Base-by-base conservation (phyloP, 2,888 invertebrate species). In the Ectropis crepuscularia region DNA sequence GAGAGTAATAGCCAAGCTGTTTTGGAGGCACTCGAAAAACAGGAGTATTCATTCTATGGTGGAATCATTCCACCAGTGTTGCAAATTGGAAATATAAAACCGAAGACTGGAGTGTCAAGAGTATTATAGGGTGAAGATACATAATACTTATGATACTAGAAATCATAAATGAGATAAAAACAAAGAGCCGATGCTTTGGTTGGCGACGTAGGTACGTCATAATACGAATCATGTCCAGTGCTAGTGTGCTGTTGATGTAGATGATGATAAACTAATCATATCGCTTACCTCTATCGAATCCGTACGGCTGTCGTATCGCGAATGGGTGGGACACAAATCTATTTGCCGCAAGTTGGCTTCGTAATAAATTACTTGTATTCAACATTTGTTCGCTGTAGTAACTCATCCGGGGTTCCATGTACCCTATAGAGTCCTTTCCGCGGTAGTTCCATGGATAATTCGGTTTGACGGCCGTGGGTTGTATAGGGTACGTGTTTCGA, bases 261-360 rank as follows among this genome's bases (percentile, higher is more conserved):
- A 38, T 51, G 37, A 45, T 57, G 16, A 28, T 28, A 28, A 28
- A 28, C 16, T 28, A 28, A 55, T 9, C 5, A 51, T 28, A 11
- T 57, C 66, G 12, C 84, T 80, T 68, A 92, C 92, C 89, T 88
- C 89, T 86, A 61, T 90, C 89, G 67, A 84, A 86, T 72, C 86
- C 88, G 61, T 87, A 91, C 7, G 86, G 75, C 63, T 88, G 89
- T 67, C 88, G 79, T 70, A 90, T 74, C 50, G 85, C 75, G 45
- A 82, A 85, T 0, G 89, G 82, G 60, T 85, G 85, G 0, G 86
- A 57, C 12, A 82, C 72, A 61, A 80, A 87, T 80, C 88, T 86
- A 58, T 85, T 89, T 0, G 83, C 82, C 5, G 85, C 86, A 10
- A 91, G 74, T 50, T 90, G 90, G 65, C 65, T 88, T 41, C 90